These are phyloP conservation scores for Seladonia tumulorum DNA, from an alignment of 2,888 invertebrate species.

Conservation along the genomic window DNA sequence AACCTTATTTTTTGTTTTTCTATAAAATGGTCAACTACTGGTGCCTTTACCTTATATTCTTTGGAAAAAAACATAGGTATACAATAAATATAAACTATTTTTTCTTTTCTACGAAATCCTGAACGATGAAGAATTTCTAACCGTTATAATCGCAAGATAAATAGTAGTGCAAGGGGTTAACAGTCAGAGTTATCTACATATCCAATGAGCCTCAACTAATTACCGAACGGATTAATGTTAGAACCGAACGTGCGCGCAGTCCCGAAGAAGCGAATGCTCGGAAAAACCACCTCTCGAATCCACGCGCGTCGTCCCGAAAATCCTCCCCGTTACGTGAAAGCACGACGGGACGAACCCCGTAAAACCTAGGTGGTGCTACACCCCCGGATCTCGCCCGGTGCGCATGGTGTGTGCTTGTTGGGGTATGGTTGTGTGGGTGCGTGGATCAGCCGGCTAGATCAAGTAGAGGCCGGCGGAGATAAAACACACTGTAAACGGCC, in stretches of 20 bases:
- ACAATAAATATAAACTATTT: too few species aligned
- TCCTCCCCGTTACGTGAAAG: background rate
- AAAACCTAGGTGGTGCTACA: background rate
- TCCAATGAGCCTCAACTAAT: too few species aligned
- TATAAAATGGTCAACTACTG: too few species aligned
- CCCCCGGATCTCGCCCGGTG: background rate
- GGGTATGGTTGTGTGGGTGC: constrained; percentile 16
- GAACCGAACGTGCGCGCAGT: background rate
- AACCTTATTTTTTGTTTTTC: too few species aligned
- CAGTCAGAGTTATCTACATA: too few species aligned
- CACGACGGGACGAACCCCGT: background rate
- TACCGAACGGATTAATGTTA: background rate
- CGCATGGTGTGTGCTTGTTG: background rate
- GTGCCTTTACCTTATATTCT: too few species aligned
- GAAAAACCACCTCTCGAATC: background rate
- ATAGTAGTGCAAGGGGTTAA: too few species aligned
- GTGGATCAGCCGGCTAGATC: constrained; percentile 66
- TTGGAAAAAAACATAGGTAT: too few species aligned
- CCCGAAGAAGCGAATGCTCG: background rate
- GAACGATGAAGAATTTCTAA: too few species aligned
- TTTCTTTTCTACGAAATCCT: too few species aligned
- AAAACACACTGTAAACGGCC: constrained; percentile 73
- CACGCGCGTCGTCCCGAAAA: background rate
- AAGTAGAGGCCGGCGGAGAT: constrained; percentile 66
- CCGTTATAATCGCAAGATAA: too few species aligned